Percentiles rank a stretch among this genome's conserved stretches.
phyloP scores from a whole-genome alignment of 2,113 vertebrate genomes.

The Entelurus aequoreus region DNA sequence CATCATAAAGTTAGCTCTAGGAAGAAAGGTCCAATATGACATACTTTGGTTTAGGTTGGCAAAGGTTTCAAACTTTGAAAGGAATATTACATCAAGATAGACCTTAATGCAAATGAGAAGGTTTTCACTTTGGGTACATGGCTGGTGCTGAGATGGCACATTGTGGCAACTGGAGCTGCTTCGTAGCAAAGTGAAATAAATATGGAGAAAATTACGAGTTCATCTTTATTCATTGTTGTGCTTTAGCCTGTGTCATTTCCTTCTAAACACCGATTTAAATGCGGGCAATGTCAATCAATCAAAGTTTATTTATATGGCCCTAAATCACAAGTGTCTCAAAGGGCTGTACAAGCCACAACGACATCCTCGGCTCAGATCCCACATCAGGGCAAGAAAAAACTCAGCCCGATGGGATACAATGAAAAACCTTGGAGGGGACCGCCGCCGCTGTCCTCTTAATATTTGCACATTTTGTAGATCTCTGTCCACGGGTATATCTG shows the following conservation, averaged over 20 bases:
- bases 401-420: too few species aligned
- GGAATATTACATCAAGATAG: conserved; percentile 14
- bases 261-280: conserved; percentile 65
- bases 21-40: conserved; percentile 24
- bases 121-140: not conserved
- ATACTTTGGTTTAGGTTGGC: conserved; percentile 65
- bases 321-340: too few species aligned
- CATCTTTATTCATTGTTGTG: conserved; percentile 75
- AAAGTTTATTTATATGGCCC: too few species aligned
- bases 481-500: too few species aligned
- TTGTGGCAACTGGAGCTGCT: not conserved
- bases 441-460: too few species aligned
- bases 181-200: conserved; percentile 39
- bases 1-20: too few species aligned
- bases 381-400: too few species aligned
- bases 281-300: conserved; percentile 43
- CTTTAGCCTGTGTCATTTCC: conserved; percentile 66
- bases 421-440: too few species aligned
- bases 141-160: not conserved
- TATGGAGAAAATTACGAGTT: conserved; percentile 65
- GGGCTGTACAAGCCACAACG: too few species aligned
- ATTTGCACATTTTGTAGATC: too few species aligned
- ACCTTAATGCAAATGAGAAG: not conserved
- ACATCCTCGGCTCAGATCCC: too few species aligned
- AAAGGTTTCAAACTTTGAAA: conserved; percentile 31